Base-by-base conservation (phyloP, 2,888 invertebrate genomes). In the Caenorhabditis sulstoni region DNA sequence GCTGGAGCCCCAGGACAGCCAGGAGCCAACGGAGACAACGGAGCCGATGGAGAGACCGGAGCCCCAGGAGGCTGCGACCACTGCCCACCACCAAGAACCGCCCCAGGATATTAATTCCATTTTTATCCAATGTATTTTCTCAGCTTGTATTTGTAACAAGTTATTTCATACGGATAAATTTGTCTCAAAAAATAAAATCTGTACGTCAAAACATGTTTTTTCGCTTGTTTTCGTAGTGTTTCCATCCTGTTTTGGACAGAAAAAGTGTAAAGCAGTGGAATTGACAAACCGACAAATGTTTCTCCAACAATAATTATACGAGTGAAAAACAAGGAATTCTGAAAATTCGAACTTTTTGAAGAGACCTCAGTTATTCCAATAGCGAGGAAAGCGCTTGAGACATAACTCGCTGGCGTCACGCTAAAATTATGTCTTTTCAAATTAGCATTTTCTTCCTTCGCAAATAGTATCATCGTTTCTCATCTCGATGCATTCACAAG, bases 41-140 rank as follows among this genome's bases (percentile, higher is more conserved):
- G 86, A 62, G 71, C 83, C 57, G 83, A 83, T 53, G 87, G 87
- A 80, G 74, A 81, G 53, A 81, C 85, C 35, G 87, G 87, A 75
- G 76, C 71, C 57, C 83, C 79, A 70, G 83, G 87, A 76, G 83
- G 84, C 52, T 86, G 86, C 85, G 85, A 86, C 68, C 86, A 87
- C 85, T 87, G 86, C 81, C 85, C 86, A 62, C 86, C 86, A 66
- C 86, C 86, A 66, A 79, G 87, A 53, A 87, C 87, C 58, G 85
- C 86, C 44, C 86, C 87, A 71, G 87, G 87, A 85, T 87, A 87
- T 82, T 86, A 85, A 83, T 73, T 68, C 52, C 47, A 50, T 67
- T 64, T 61, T 68, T 68, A 65, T 74, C 70, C 68, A 71, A 62
- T 75, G 71, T 76, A 71, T 75, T 71, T 64, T 71, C 16, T 64